These are phyloP conservation scores for Megaleporinus macrocephalus DNA, from an alignment of 2,113 vertebrate species.

Conservation along the genomic window DNA sequence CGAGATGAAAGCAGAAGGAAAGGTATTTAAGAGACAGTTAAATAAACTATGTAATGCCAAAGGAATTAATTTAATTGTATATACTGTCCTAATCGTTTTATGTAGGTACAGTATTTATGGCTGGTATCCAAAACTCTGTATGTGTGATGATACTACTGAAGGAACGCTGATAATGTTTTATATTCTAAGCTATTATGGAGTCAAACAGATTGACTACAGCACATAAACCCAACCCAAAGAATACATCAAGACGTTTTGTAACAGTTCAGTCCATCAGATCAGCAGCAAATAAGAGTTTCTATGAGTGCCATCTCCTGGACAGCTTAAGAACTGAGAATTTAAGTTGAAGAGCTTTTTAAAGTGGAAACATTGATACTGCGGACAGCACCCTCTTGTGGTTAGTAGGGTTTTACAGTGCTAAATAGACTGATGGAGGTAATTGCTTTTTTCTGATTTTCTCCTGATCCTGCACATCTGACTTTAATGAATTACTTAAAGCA, in stretches of 20 bases:
- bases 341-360: too few relatives aligned
- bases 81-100: background rate
- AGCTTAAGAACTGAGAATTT: background rate
- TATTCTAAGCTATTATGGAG: background rate
- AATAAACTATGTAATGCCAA: background rate
- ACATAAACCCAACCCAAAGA: background rate
- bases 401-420: too few relatives aligned
- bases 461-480: too few relatives aligned
- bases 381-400: slow-evolving; percentile 12
- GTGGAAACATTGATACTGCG: background rate
- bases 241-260: background rate
- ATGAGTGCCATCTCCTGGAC: background rate
- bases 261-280: background rate
- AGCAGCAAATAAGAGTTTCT: background rate
- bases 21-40: background rate
- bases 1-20: background rate
- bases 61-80: too few relatives aligned
- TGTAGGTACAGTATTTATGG: background rate
- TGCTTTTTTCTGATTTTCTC: too few relatives aligned
- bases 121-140: too few relatives aligned
- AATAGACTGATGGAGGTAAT: too few relatives aligned
- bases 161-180: background rate
- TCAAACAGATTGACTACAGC: background rate
- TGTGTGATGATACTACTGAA: too few relatives aligned
- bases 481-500: too few relatives aligned